These are phyloP conservation scores for Aporophyla lueneburgensis DNA, from an alignment of 2,888 invertebrate species.

Conservation along the genomic window DNA sequence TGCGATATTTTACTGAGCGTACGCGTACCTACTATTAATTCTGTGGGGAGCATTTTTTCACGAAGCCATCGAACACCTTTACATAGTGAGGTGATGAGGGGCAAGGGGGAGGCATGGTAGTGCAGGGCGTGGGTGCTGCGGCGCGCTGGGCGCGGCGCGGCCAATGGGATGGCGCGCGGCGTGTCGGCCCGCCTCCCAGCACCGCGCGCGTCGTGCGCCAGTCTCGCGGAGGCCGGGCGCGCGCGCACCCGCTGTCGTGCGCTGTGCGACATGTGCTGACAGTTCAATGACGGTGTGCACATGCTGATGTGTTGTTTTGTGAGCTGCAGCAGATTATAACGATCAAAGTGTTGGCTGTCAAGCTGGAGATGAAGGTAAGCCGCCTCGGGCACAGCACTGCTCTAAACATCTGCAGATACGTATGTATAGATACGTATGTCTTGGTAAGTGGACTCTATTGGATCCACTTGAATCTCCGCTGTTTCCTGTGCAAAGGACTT, in stretches of 20 bases:
- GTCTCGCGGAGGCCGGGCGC: slow-evolving; percentile 76
- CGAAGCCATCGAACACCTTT: slow-evolving; percentile 66
- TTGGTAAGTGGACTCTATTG: background rate
- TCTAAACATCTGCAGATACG: background rate
- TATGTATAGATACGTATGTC: background rate
- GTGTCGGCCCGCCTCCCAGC: slow-evolving; percentile 72
- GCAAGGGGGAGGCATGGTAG: slow-evolving; percentile 10
- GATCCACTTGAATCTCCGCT: slow-evolving; percentile 4
- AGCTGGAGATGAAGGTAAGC: slow-evolving; percentile 87
- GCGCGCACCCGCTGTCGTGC: slow-evolving; percentile 58
- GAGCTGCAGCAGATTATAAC: slow-evolving; percentile 68
- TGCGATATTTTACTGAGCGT: slow-evolving; percentile 67
- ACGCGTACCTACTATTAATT: slow-evolving; percentile 73
- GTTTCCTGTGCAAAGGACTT: background rate
- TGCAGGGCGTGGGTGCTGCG: slow-evolving; percentile 52
- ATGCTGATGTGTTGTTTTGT: slow-evolving; percentile 78
- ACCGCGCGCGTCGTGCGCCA: slow-evolving; percentile 39
- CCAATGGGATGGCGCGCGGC: slow-evolving; percentile 73
- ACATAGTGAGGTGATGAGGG: slow-evolving; percentile 65
- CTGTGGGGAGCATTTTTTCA: slow-evolving; percentile 72
- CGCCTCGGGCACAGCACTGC: background rate
- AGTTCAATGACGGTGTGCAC: slow-evolving; percentile 70
- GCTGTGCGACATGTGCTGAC: slow-evolving; percentile 70
- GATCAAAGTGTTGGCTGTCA: slow-evolving; percentile 84
- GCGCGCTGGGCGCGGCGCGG: slow-evolving; percentile 60